phyloP scores from a whole-genome alignment of 1,140 invertebrate genomes.

The Meteorus sp. region DNA sequence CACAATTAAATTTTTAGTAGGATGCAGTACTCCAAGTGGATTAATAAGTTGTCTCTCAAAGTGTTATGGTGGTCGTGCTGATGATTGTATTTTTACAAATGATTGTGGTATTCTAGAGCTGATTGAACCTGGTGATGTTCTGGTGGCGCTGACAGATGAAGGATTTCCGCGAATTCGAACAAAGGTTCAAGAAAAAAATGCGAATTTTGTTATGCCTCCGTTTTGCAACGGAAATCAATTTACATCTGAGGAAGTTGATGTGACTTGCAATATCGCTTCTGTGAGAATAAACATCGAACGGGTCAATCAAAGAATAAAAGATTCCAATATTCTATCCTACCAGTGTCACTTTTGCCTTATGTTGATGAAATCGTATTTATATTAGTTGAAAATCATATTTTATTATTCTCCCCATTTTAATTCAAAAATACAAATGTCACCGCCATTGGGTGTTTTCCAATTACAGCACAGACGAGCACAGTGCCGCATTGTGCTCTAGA shows the following conservation, averaged over 20 bases:
- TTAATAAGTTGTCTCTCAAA: slow-evolving; percentile 8
- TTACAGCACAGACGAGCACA: too few species aligned
- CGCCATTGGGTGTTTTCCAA: too few species aligned
- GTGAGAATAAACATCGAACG: slow-evolving; percentile 46
- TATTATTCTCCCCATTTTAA: too few species aligned
- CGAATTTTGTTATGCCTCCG: slow-evolving; percentile 40
- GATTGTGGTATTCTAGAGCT: slow-evolving; percentile 34
- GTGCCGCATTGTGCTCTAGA: too few species aligned
- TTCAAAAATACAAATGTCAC: too few species aligned
- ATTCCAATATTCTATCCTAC: slow-evolving; percentile 8
- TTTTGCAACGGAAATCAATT: slow-evolving; percentile 34
- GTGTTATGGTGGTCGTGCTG: slow-evolving; percentile 13
- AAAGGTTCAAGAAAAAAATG: slow-evolving; percentile 22
- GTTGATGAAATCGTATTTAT: slow-evolving; percentile 1
- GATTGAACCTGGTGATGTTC: slow-evolving; percentile 38
- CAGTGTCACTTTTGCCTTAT: too few species aligned
- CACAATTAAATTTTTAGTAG: neutral
- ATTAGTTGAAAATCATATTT: too few species aligned
- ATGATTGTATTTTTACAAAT: slow-evolving; percentile 10
- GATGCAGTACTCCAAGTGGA: neutral
- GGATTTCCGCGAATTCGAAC: slow-evolving; percentile 35
- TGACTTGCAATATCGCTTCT: slow-evolving; percentile 40
- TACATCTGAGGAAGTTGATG: slow-evolving; percentile 35
- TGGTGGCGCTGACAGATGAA: slow-evolving; percentile 44
- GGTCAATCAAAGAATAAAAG: slow-evolving; percentile 38